phyloP scores from a whole-genome alignment of 2,888 invertebrate species.

The Neria commutata region DNA sequence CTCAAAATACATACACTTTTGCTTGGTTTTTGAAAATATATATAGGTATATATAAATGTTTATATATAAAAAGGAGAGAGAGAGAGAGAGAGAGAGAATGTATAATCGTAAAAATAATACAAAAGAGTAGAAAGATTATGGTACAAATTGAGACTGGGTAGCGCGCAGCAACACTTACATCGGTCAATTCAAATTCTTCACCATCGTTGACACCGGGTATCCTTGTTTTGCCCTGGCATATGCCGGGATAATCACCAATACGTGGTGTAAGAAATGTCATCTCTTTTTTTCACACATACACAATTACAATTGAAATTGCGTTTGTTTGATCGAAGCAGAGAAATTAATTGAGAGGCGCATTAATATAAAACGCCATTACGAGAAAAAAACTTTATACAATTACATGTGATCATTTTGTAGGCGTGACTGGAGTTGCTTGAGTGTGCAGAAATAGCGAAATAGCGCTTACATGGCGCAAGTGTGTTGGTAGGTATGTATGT shows the following conservation, averaged over 20 bases:
- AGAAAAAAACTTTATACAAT: neutral
- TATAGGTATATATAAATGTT: conserved; percentile 38
- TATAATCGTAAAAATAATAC: conserved; percentile 31
- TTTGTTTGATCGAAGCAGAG: neutral
- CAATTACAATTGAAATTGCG: too few relatives aligned
- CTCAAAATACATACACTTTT: too few relatives aligned
- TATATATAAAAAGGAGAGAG: conserved; percentile 28
- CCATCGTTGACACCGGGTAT: conserved; percentile 95
- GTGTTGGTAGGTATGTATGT: too few relatives aligned
- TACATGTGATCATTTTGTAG: neutral
- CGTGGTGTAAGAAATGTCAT: conserved; percentile 82
- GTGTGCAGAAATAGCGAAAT: neutral
- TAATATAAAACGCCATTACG: neutral
- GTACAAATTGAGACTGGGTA: conserved; percentile 27
- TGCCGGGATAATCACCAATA: conserved; percentile 86
- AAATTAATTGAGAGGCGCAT: conserved; percentile 5
- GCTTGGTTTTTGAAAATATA: too few relatives aligned
- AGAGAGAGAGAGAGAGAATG: conserved; percentile 22
- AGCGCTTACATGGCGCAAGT: too few relatives aligned
- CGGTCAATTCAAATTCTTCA: conserved; percentile 84
- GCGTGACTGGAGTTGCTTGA: neutral
- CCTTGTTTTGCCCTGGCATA: conserved; percentile 93
- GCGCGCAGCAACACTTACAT: conserved; percentile 74
- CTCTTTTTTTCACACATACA: conserved; percentile 65
- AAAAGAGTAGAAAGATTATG: too few relatives aligned